phyloP scores from a whole-genome alignment of 1,140 invertebrate genomes.

The Neodiprion pinetum region DNA sequence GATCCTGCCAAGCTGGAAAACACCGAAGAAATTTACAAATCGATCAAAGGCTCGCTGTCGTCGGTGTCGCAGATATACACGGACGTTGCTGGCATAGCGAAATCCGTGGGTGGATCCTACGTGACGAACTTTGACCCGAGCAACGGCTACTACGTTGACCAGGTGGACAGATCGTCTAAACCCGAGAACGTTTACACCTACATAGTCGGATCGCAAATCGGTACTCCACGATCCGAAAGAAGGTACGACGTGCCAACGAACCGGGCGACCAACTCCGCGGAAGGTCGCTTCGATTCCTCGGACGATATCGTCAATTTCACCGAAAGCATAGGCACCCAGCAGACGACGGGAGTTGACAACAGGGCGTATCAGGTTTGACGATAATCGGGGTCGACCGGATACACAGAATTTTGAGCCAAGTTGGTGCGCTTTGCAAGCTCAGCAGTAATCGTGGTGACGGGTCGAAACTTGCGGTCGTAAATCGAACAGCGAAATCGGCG shows the following conservation, averaged over 20 bases:
- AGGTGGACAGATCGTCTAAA: background rate
- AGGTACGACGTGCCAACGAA: background rate
- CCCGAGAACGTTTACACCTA: slow-evolving; percentile 5
- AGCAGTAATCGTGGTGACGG: no score
- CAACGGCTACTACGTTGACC: slow-evolving; percentile 4
- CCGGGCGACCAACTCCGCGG: background rate
- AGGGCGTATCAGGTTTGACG: background rate
- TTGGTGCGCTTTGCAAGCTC: no score
- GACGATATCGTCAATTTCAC: slow-evolving; percentile 1
- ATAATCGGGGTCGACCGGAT: no score
- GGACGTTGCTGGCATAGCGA: slow-evolving; percentile 6
- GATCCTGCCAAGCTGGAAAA: slow-evolving; percentile 26
- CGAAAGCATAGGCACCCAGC: background rate
- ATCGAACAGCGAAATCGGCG: no score
- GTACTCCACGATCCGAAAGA: background rate
- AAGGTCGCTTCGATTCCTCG: background rate
- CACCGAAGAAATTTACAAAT: slow-evolving; percentile 30
- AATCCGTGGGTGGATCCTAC: background rate
- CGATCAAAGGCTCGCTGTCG: slow-evolving; percentile 23
- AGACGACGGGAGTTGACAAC: background rate
- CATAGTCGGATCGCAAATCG: background rate
- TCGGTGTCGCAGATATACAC: slow-evolving; percentile 10
- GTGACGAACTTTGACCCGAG: background rate
- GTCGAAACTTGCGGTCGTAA: no score
- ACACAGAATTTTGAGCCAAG: no score